Evolutionary conservation across 2,888 invertebrate genomes (phyloP).

Genomic region (Sarcophaga rosellei): DNA sequence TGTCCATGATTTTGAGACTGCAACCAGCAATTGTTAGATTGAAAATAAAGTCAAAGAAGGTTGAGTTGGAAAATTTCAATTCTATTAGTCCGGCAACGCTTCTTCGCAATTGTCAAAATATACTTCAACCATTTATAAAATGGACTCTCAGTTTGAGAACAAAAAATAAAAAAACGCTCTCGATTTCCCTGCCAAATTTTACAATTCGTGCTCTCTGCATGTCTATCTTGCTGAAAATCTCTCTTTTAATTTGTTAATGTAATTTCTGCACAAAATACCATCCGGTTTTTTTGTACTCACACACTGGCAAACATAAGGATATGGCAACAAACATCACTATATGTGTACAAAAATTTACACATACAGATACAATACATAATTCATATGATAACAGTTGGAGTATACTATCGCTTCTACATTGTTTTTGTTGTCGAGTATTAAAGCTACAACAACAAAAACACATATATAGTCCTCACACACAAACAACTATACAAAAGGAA

Average conservation of each 20-base stretch:
- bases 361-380: conserved; percentile 2
- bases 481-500: neutral
- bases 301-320: no score
- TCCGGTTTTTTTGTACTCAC: neutral
- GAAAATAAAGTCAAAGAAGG: no score
- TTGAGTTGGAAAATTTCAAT: no score
- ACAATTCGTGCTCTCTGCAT: neutral
- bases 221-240: neutral
- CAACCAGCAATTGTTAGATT: no score
- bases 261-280: conserved; percentile 44
- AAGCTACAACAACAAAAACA: neutral
- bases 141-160: conserved; percentile 6
- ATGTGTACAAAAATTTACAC: neutral
- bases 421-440: conserved; percentile 17
- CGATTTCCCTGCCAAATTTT: neutral
- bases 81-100: neutral
- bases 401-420: neutral
- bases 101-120: neutral
- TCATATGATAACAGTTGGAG: conserved; percentile 2
- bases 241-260: conserved; percentile 56
- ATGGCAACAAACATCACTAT: neutral
- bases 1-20: no score
- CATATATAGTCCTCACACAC: neutral
- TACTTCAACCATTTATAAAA: neutral
- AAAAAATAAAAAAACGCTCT: conserved; percentile 2